Evolutionary conservation across 2,797 vertebrate species (phyloP), one percentile per base, ranked within the genome.

Genomic region (Sebastes trivittatus): DNA sequence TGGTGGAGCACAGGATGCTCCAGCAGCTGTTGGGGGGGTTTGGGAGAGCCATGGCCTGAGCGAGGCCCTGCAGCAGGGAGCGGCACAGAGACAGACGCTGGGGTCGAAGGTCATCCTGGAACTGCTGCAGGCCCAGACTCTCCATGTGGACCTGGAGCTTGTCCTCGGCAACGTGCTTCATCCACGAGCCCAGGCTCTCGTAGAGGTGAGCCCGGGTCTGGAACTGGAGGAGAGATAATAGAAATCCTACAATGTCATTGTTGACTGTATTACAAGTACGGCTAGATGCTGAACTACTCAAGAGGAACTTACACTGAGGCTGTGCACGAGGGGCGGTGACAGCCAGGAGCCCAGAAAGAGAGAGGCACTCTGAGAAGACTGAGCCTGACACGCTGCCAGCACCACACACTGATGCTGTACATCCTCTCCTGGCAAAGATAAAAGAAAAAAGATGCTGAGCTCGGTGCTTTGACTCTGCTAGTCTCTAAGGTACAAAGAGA

Each of bases 321-420:
- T 94, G 83, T 98, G 95, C 63, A 98, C 93, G 10, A 99, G 95
- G 0, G 98, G 98, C 0, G 97, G 96, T 1, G 90, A 94, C 30
- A 98, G 83, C 98, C 98, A 99, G 83, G 96, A 94, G 30, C 97
- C 97, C 92, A 99, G 88, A 55, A 99, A 97, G 18, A 97, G 93
- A 29, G 97, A 93, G 2, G 97, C 97, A 36, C 95, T 98, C 89
- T 98, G 96, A 58, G 98, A 99, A 3, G 97, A 97, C 72, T 97
- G 97, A 25, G 95, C 93, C 74, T 99, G 98, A 27, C 93, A 95
- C 10, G 94, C 96, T 52, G 96, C 95, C 78, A 99, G 86, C 8
- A 96, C 91, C 87, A 98, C 83, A 83, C 97, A 97, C 49, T 97
- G 93, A 65, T 97, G 96, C 92, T 98, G 98, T 1, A 98, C 93